Percentiles rank a stretch among this genome's conserved stretches.
Conservation (phyloP, 1,140 invertebrate species). For the Planococcus citri region DNA sequence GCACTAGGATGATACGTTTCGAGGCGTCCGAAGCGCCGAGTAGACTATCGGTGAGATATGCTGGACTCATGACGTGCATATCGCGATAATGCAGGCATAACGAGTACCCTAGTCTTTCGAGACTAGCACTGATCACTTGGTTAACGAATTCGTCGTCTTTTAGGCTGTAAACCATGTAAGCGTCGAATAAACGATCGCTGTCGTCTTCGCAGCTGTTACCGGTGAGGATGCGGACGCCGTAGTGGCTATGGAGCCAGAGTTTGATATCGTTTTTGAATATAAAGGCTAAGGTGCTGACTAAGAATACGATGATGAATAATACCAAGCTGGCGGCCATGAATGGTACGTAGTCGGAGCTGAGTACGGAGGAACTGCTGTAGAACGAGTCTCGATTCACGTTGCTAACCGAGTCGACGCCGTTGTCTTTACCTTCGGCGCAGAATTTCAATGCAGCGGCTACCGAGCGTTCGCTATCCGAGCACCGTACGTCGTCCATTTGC, state of each 20-base stretch:
- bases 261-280: conserved; percentile 56
- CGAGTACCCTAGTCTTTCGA: conserved; percentile 39
- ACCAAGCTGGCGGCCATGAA: conserved; percentile 58
- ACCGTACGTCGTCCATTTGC: conserved; percentile 45
- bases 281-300: conserved; percentile 58
- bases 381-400: conserved; percentile 45
- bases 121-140: conserved; percentile 64
- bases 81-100: conserved; percentile 77
- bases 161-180: conserved; percentile 80
- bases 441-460: conserved; percentile 48
- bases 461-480: conserved; percentile 38
- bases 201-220: conserved; percentile 65
- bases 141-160: conserved; percentile 81
- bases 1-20: conserved; percentile 72
- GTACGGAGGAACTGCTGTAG: conserved; percentile 38
- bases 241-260: conserved; percentile 63
- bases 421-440: conserved; percentile 43
- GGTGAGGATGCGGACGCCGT: conserved; percentile 72
- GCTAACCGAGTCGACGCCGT: conserved; percentile 46
- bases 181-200: conserved; percentile 73
- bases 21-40: conserved; percentile 81
- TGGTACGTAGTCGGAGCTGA: conserved; percentile 52
- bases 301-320: conserved; percentile 59
- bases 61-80: conserved; percentile 63
- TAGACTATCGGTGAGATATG: conserved; percentile 64